Conservation (phyloP, 2,888 invertebrate species). For the Dryadula phaetusa region DNA sequence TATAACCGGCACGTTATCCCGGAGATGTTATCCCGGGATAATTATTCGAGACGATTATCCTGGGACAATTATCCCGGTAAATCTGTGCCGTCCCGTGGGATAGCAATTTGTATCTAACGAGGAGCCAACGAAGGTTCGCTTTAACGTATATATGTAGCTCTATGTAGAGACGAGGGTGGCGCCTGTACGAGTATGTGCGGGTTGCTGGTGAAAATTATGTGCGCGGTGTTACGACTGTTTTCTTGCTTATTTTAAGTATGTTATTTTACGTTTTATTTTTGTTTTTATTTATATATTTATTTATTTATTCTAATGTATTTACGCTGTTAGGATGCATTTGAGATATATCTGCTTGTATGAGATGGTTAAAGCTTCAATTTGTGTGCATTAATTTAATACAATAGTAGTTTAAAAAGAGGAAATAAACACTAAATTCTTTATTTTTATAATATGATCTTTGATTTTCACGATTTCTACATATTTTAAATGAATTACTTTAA, state of each 20-base stretch:
- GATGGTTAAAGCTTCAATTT: too few species aligned
- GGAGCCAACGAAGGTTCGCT: slow-evolving; percentile 60
- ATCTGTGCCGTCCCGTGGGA: slow-evolving; percentile 47
- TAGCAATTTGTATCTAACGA: slow-evolving; percentile 61
- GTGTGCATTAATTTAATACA: too few species aligned
- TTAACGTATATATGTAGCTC: slow-evolving; percentile 50
- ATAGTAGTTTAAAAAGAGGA: neutral
- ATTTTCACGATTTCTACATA: too few species aligned
- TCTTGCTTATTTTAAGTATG: slow-evolving; percentile 18
- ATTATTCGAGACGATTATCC: slow-evolving; percentile 38
- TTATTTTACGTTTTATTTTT: neutral
- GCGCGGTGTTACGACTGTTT: slow-evolving; percentile 15
- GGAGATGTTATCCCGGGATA: slow-evolving; percentile 40
- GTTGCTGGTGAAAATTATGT: slow-evolving; percentile 14
- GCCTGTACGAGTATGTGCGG: neutral
- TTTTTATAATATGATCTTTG: too few species aligned
- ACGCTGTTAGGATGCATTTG: too few species aligned
- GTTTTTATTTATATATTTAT: slow-evolving; percentile 6
- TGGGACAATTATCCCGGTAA: slow-evolving; percentile 43
- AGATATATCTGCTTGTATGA: too few species aligned
- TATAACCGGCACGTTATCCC: slow-evolving; percentile 43
- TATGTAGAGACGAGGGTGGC: slow-evolving; percentile 46
- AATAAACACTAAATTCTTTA: neutral
- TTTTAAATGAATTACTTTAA: too few species aligned
- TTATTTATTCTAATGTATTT: neutral